Base-by-base conservation (phyloP, 2,113 vertebrate species). In the Ornithorhynchus anatinus region DNA sequence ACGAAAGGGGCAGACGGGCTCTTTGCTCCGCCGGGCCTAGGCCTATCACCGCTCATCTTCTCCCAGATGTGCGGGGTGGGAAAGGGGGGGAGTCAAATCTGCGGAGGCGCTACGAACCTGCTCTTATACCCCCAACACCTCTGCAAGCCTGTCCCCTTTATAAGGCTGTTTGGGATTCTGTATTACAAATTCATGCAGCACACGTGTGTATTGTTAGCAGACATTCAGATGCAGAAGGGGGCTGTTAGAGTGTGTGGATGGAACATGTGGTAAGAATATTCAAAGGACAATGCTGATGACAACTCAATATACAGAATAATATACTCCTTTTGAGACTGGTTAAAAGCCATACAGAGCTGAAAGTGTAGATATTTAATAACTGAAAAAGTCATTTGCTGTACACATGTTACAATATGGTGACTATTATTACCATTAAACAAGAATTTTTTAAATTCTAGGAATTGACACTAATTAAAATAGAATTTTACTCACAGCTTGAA, bases 101-200 rank as follows among this genome's bases (percentile, higher is more conserved):
- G n/a, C n/a, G n/a, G n/a, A n/a, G n/a, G n/a, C n/a, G n/a, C n/a
- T n/a, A n/a, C n/a, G n/a, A n/a, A n/a, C n/a, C n/a, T n/a, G n/a
- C n/a, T n/a, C n/a, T n/a, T n/a, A n/a, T n/a, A n/a, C n/a, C n/a
- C n/a, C n/a, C n/a, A n/a, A n/a, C n/a, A n/a, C n/a, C n/a, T n/a
- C n/a, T 42, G 14, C 7, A 56, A 47, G 56, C n/a, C 57, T 78
- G 62, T 50, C 58, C 32, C 27, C 69, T 66, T 59, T 27, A 29
- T 45, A 59, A 35, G 20, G 14, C 29, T 77, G 27, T 5, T 56
- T 60, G 54, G 13, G 43, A 31, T 47, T 47, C 63, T 37, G 72
- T 75, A 84, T 74, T 67, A 56, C 25, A 81, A 48, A 56, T 9
- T 7, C 54, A 13, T 23, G 75, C 13, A 50, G 3, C 31, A 22